These are phyloP conservation scores for Rhagophthalmus giganteus DNA, from an alignment of 2,888 invertebrate genomes.

Conservation along the genomic window DNA sequence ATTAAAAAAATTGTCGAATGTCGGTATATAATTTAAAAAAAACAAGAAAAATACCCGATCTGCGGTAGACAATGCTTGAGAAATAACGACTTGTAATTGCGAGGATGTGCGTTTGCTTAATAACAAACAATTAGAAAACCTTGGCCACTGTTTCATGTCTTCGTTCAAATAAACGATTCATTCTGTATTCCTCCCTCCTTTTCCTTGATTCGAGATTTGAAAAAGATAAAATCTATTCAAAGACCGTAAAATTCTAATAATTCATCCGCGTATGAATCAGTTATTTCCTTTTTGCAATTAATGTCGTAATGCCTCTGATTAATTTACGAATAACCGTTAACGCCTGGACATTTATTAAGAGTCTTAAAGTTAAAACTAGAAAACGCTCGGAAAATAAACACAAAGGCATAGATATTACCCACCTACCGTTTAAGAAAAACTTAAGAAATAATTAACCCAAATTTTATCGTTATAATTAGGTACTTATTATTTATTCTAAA, in stretches of 20 bases:
- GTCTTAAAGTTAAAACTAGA: no score
- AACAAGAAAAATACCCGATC: not conserved
- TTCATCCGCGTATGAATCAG: slow-evolving; percentile 1
- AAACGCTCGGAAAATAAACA: no score
- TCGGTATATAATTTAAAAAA: not conserved
- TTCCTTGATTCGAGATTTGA: not conserved
- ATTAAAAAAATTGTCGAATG: not conserved
- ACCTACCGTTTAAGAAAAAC: no score
- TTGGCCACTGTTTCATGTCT: slow-evolving; percentile 3
- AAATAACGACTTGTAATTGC: slow-evolving; percentile 14
- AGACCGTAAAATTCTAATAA: not conserved
- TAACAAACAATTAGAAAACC: slow-evolving; percentile 2
- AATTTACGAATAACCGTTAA: slow-evolving; percentile 1
- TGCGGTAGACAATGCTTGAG: slow-evolving; percentile 6
- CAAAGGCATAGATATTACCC: no score
- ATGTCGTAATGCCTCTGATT: not conserved
- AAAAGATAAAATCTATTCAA: not conserved
- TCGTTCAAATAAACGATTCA: slow-evolving; percentile 1
- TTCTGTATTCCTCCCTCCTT: not conserved
- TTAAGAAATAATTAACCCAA: slow-evolving; percentile 13
- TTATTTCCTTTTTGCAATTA: not conserved
- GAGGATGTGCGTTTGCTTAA: slow-evolving; percentile 20
- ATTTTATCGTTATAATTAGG: slow-evolving; percentile 14
- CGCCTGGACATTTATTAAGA: not conserved
- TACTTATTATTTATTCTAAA: slow-evolving; percentile 16